Conservation (phyloP, 1,140 invertebrate genomes). For the Ceratina australensis region DNA sequence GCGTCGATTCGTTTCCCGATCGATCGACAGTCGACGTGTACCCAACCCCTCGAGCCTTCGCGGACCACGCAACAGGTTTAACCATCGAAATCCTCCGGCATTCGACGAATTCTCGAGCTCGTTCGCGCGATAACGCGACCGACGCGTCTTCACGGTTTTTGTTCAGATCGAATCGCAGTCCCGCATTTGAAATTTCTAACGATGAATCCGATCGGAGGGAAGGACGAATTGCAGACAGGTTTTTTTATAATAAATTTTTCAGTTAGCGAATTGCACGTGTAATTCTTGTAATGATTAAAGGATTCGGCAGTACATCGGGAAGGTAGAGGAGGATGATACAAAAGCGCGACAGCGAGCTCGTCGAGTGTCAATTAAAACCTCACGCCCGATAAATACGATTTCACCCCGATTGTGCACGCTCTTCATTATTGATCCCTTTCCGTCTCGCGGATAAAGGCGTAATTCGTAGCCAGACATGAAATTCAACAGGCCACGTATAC, state of each 20-base stretch:
- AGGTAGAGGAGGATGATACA: neutral
- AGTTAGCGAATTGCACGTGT: too few relatives aligned
- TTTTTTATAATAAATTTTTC: too few relatives aligned
- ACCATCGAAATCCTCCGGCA: constrained; percentile 38
- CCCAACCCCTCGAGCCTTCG: neutral
- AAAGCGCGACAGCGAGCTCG: constrained; percentile 12
- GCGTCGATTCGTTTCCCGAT: constrained; percentile 20
- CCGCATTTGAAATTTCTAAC: too few relatives aligned
- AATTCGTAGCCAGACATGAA: too few relatives aligned
- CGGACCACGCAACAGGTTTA: constrained; percentile 34
- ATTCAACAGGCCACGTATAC: too few relatives aligned
- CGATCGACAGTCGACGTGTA: constrained; percentile 9
- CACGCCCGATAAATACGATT: constrained; percentile 29
- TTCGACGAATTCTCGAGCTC: constrained; percentile 32
- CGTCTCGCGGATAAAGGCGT: neutral
- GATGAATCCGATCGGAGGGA: too few relatives aligned
- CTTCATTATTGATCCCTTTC: constrained; percentile 18
- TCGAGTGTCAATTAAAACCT: constrained; percentile 45
- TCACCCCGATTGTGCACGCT: constrained; percentile 22
- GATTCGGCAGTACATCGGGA: neutral
- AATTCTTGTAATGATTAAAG: too few relatives aligned
- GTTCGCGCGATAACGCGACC: constrained; percentile 13
- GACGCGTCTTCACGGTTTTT: constrained; percentile 16
- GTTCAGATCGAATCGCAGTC: neutral
- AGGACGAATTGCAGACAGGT: too few relatives aligned